These are phyloP conservation scores for Polydrusus pterygomalis DNA, from an alignment of 2,888 invertebrate species.

Conservation along the genomic window DNA sequence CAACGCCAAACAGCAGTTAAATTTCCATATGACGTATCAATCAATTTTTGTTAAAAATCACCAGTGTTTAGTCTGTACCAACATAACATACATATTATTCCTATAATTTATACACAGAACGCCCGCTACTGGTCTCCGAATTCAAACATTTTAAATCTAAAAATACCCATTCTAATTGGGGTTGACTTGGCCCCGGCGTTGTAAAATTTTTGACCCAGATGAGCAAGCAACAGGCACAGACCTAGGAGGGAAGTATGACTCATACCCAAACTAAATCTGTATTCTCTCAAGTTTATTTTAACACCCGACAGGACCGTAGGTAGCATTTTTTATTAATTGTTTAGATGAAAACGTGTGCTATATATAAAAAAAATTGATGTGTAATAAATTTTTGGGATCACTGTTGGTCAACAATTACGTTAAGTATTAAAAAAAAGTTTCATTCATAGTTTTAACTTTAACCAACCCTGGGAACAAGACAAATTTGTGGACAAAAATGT, in stretches of 20 bases:
- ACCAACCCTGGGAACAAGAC: too few species aligned
- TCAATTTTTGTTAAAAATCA: too few species aligned
- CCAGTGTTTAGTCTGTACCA: not conserved
- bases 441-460: too few species aligned
- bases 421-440: too few species aligned
- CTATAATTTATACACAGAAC: not conserved
- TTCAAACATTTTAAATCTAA: constrained; percentile 41
- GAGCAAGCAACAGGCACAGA: constrained; percentile 60
- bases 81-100: not conserved
- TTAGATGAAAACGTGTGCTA: too few species aligned
- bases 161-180: constrained; percentile 57
- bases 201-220: constrained; percentile 60
- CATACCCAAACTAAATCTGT: constrained; percentile 61
- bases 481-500: too few species aligned
- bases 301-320: constrained; percentile 48
- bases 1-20: too few species aligned
- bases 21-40: too few species aligned
- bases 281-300: constrained; percentile 59
- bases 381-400: too few species aligned
- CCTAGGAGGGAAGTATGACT: constrained; percentile 61
- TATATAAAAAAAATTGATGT: too few species aligned
- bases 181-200: constrained; percentile 52
- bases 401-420: too few species aligned
- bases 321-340: not conserved
- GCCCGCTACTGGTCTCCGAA: constrained; percentile 1